phyloP scores from a whole-genome alignment of 2,113 vertebrate genomes.

The Cyrtonyx montezumae region DNA sequence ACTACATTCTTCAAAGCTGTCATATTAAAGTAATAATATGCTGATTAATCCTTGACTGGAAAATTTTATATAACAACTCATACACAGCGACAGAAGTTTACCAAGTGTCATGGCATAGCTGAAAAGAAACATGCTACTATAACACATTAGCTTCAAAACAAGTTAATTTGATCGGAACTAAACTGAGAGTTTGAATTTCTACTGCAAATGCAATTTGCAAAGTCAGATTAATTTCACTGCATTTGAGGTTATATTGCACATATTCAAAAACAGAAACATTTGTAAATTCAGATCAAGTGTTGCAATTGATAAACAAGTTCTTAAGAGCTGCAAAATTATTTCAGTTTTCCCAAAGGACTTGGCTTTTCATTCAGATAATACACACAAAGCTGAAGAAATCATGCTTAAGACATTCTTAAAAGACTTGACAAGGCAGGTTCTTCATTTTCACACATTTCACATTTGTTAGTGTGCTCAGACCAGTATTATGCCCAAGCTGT shows the following conservation, averaged over 20 bases:
- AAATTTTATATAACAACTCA: neutral
- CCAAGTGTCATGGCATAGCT: neutral
- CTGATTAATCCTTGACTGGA: neutral
- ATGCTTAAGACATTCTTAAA: neutral
- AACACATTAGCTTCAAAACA: neutral
- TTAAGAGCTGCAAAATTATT: neutral
- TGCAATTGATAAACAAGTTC: neutral
- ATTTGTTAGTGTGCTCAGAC: neutral
- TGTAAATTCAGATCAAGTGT: neutral
- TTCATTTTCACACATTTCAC: neutral
- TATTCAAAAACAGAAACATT: neutral
- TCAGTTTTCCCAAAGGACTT: neutral
- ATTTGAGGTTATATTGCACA: neutral
- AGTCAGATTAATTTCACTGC: neutral
- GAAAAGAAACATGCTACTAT: neutral
- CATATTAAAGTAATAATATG: neutral
- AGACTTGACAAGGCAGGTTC: neutral
- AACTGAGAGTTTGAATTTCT: conserved; percentile 6
- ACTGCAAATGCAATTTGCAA: neutral
- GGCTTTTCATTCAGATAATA: neutral
- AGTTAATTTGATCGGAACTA: neutral
- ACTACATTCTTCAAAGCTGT: neutral
- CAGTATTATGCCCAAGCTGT: neutral
- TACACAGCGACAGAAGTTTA: neutral
- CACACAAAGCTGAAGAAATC: neutral